Percentiles rank a stretch among this genome's conserved stretches.
These are phyloP conservation scores for Molossus alvarezi DNA, from an alignment of 2,797 vertebrate species.

Conservation along the genomic window DNA sequence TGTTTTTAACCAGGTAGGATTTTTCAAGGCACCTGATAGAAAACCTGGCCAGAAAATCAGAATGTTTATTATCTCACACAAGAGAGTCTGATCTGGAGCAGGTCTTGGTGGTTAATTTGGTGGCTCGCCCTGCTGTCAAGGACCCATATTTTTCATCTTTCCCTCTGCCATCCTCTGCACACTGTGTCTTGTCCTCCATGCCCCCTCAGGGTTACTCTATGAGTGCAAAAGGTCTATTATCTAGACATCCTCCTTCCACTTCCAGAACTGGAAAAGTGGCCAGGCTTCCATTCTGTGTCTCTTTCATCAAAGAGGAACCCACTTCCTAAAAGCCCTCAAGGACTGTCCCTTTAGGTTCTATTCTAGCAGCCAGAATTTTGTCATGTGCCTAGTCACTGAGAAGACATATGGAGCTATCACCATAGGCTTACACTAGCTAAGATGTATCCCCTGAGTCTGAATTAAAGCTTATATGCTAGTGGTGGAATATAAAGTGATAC, in stretches of 20 bases:
- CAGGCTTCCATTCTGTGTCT: neutral
- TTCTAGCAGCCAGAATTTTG: neutral
- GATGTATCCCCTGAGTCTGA: neutral
- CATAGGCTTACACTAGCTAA: neutral
- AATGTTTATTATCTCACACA: neutral
- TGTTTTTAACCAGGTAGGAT: neutral
- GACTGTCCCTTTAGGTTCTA: neutral
- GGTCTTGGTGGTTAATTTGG: neutral
- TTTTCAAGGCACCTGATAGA: conserved; percentile 34
- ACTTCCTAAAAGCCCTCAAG: neutral
- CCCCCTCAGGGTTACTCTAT: neutral
- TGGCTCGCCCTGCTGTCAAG: neutral
- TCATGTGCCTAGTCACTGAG: neutral
- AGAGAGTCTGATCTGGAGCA: neutral
- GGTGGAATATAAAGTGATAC: neutral
- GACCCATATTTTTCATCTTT: neutral
- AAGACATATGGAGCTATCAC: neutral
- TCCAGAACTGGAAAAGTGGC: neutral
- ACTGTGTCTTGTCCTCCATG: neutral
- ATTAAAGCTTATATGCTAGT: neutral
- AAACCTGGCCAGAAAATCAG: neutral
- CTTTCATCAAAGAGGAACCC: neutral
- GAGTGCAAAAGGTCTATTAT: neutral
- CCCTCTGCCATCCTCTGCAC: neutral
- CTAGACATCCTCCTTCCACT: neutral